Base-by-base conservation (phyloP, 1,140 invertebrate species). In the Musca vetustissima region DNA sequence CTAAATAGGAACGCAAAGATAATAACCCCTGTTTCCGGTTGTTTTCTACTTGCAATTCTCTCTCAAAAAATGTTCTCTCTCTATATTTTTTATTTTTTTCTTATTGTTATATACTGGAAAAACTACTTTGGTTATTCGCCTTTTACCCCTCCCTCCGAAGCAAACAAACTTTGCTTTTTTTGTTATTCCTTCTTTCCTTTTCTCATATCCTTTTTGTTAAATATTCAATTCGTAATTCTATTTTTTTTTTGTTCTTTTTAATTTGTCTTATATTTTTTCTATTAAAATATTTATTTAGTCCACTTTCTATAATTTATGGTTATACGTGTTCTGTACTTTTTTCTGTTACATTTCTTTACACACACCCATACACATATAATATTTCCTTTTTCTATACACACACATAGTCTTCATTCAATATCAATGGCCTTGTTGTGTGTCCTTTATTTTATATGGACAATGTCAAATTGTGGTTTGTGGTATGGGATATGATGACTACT, bases 271-370 rank as follows among this genome's bases (percentile, higher is more conserved):
- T 32, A 50, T 48, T 17, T 36, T 49, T 22, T 47, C 53, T 36
- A 47, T 68, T 22, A 36, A 61, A 61, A 61, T 61, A 36, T 61
- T 61, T 61, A 61, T 61, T 61, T 61, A 36, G 28, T 61, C 17
- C 57, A 61, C 57, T 61, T 61, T 61, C 57, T 13, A 61, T 61
- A 61, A 61, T 61, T 43, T 61, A 43, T 61, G 28, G 28, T 61
- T 61, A 61, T 36, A 17, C 7, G 24, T 28, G 25, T 59, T 9
- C 6, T 4, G 25, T 59, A 24, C 32, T n/a, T 17, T 32, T 61
- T 36, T 61, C 8, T 32, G 28, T 61, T 52, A 52, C 49, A 52
- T 52, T 52, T 52, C 21, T 17, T 4, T 9, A 13, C 36, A 43
- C 36, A 43, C 36, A 43, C 36, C 6, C 36, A 43, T 11, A 43